Evolutionary conservation across 2,113 vertebrate species (phyloP), one percentile per base, ranked within the genome.

Genomic region (Merops nubicus): DNA sequence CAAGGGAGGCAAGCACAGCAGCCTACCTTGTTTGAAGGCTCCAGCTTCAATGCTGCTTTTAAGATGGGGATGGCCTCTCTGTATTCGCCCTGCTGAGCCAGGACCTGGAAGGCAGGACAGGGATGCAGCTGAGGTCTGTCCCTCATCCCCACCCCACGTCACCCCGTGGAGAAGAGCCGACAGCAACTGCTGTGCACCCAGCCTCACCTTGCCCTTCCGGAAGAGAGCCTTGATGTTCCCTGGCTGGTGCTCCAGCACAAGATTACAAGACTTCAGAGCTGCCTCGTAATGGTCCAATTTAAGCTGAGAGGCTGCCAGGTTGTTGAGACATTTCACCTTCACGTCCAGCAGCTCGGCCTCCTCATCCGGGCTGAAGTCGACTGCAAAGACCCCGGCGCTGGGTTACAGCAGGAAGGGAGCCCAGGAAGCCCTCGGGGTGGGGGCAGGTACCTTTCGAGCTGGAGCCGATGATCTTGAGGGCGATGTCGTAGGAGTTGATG

Each of bases 251-350:
- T 97, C 98, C 12, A 99, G 97, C 26, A 99, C 99, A 0, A 98
- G 98, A 87, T 99, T 98, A 74, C 99, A 99, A 57, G 99, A 99
- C 77, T 99, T 99, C 51, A 99, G 97, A 0, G 99, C 99, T 0
- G 99, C 99, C 3, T 99, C 99, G 17, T 98, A 98, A 93, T 99
- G 99, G 94, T 99, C 99, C 87, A 99, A 88, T 91, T 99, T 99
- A 20, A 99, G 98, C 97, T 99, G 99, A 4, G 99, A 98, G 3
- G 99, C 99, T 1, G 99, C 99, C 98, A 99, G 98, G 97, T 99
- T 99, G 98, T 99, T 99, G 65, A 99, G 98, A 97, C 99, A 99
- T 91, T 99, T 99, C 91, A 99, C 98, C 97, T 99, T 99, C 85
- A 99, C 98, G 0, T 99, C 99, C 75, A 99, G 83, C 86, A 99